Base-by-base conservation (phyloP, 1,140 invertebrate species). In the Adelges cooleyi region DNA sequence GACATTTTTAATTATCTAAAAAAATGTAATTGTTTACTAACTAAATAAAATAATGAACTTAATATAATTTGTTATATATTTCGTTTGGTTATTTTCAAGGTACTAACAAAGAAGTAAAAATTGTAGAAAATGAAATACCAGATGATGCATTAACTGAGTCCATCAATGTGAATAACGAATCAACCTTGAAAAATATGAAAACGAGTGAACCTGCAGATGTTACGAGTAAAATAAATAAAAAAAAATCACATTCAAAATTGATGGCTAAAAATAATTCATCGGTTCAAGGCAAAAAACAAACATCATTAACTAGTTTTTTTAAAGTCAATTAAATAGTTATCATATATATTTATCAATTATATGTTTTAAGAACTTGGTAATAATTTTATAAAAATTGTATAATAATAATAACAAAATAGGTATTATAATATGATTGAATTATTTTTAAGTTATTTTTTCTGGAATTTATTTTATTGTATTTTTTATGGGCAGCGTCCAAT, bases 241-340 rank as follows among this genome's bases (percentile, higher is more conserved):
- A 62, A 29, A 62, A 48, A 62, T 13, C 8, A 27, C 42, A 48
- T 29, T 13, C 23, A 62, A 62, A 62, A 13, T 33, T 11, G 5
- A 33, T 33, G 13, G n/a, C 56, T 33, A 62, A 62, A 20, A 48
- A n/a, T n/a, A 62, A 6, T 29, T 29, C 29, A 6, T 42, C 11
- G 46, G n/a, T 33, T 8, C 56, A 62, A 33, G 42, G 25, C 11
- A 48, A 46, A 42, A 62, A 62, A 62, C 56, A 62, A 46, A 46
- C 42, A 15, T 62, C 56, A 29, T 62, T 62, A 46, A 62, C 25
- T 22, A 62, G 17, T 62, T 62, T 62, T 62, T 62, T 62, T 62
- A 48, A 59, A 59, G n/a, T 23, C 40, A 59, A 59, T 42, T 56
- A 56, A 56, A 23, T 44, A 44, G 27, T n/a, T n/a, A n/a, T n/a